Evolutionary conservation across 2,113 vertebrate species (phyloP), one percentile per base, ranked within the genome.

Genomic region (Nycticryphes semicollaris): DNA sequence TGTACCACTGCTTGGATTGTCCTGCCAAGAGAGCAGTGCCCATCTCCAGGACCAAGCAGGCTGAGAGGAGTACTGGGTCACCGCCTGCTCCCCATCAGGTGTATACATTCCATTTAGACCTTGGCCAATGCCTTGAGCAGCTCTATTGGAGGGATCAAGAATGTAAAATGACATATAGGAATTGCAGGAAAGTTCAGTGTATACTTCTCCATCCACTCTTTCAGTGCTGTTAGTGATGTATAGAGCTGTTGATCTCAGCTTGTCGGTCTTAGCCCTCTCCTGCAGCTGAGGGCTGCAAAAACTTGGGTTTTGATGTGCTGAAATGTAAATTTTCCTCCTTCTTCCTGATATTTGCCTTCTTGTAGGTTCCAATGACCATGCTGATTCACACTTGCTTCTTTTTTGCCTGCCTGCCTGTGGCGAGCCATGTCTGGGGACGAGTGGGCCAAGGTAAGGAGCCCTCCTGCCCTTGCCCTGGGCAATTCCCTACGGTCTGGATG

Each of bases 381-480:
- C 77, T 92, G 85, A 33, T 89, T 30, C 90, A 8, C 45, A 37
- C 53, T 28, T 95, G 72, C 59, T 39, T 93, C 85, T 81, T 96
- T 31, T 88, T 97, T 76, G 88, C 89, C 93, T 97, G 95, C 74
- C 94, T 97, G 75, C 92, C 96, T 35, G 59, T 88, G 78, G 30
- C 4, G 20, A 96, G 76, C 89, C 87, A 96, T 0, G 94, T 97
- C 67, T 94, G 90, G 73, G 89, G 97, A 68, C 93, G 92, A 54
- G 87, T 2, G 23, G 88, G 94, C 39, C 96, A 95, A 97, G 96
- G 97, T 97, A 96, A 97, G 96, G 76, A 93, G 6, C 48, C 22
- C 30, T 3, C 7, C 43, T 54, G 43, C 11, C 47, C 80, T 21
- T 7, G 3, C n/a, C 12, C 9, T 3, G 60, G 21, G 41, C 45